Conservation (phyloP, 2,888 invertebrate species). For the Monochamus alternatus region DNA sequence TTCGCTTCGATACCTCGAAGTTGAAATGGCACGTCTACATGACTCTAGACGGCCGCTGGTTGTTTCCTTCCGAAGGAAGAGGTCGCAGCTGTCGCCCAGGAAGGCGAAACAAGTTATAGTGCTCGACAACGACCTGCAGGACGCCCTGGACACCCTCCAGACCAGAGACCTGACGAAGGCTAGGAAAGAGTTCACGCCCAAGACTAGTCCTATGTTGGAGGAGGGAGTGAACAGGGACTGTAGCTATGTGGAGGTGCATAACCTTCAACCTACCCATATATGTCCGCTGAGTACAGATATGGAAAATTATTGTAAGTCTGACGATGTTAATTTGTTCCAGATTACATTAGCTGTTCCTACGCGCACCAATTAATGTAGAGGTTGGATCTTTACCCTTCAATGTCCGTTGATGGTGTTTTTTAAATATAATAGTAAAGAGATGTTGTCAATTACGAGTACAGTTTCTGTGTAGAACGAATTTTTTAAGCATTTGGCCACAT, state of each 20-base stretch:
- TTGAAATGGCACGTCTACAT: constrained; percentile 66
- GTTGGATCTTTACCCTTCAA: background rate
- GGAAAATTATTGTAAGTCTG: constrained; percentile 35
- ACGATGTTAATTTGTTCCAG: constrained; percentile 39
- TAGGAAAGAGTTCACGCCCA: constrained; percentile 7
- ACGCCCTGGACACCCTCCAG: constrained; percentile 52
- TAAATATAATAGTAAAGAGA: no score
- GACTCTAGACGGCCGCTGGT: constrained; percentile 68
- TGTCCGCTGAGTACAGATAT: constrained; percentile 55
- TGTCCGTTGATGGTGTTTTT: no score
- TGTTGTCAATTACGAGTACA: no score
- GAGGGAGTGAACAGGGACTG: constrained; percentile 36
- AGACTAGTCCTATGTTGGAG: constrained; percentile 37
- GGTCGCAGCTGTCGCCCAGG: constrained; percentile 43
- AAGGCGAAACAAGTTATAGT: constrained; percentile 44
- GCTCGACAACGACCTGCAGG: constrained; percentile 55
- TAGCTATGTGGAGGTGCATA: constrained; percentile 57
- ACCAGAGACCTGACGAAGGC: constrained; percentile 17
- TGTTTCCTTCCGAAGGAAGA: constrained; percentile 68
- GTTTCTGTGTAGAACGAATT: no score
- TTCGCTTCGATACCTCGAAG: constrained; percentile 67
- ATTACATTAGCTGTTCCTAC: constrained; percentile 24
- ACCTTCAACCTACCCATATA: constrained; percentile 60
- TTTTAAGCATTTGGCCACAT: no score
- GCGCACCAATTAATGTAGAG: background rate